Conservation (phyloP, 2,113 vertebrate species). For the Silurus glanis region DNA sequence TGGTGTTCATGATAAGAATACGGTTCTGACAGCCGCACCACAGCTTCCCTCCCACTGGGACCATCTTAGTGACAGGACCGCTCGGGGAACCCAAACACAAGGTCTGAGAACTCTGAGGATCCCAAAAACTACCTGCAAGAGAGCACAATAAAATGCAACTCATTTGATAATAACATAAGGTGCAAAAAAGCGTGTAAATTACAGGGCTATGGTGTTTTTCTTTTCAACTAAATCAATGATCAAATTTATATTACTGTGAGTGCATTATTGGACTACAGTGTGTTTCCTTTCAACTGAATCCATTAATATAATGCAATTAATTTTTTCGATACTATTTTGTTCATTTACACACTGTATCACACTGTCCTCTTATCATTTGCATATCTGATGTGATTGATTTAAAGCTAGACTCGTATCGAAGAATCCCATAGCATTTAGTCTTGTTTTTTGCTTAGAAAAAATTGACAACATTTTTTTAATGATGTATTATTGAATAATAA, state of each 20-base stretch:
- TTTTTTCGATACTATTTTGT: not conserved
- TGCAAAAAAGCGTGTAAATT: not conserved
- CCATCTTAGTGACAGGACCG: constrained; percentile 94
- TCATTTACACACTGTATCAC: not conserved
- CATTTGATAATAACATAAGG: not conserved
- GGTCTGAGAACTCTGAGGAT: constrained; percentile 89
- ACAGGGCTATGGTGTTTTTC: too few species aligned
- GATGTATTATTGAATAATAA: not conserved
- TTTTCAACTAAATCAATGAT: not conserved
- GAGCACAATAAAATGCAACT: not conserved
- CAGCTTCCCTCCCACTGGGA: constrained; percentile 86
- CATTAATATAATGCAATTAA: not conserved
- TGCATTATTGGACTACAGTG: not conserved
- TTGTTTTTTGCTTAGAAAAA: not conserved
- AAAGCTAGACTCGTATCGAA: not conserved
- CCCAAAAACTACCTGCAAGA: constrained; percentile 92
- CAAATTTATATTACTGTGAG: not conserved
- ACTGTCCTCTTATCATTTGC: not conserved
- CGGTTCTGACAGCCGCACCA: constrained; percentile 97
- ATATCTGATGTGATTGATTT: not conserved
- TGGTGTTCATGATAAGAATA: constrained; percentile 84
- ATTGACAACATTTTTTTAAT: not conserved
- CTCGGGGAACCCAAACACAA: constrained; percentile 83
- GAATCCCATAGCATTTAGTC: not conserved
- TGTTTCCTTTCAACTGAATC: not conserved